Evolutionary conservation across 2,113 vertebrate species (phyloP).

Genomic region (Rousettus leschenaultii): DNA sequence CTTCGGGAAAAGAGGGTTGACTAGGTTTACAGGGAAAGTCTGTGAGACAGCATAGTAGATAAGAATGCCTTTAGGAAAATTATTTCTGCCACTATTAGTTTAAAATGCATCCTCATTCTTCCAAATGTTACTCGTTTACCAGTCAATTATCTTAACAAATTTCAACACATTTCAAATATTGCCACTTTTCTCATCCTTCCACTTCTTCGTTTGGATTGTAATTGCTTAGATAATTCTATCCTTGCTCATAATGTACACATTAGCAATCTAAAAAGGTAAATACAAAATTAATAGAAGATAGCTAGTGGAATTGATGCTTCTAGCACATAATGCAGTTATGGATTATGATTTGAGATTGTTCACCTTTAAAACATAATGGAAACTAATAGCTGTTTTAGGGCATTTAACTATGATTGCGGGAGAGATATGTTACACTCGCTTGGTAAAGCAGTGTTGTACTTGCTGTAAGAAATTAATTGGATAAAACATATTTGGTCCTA

Average conservation of each 20-base stretch:
- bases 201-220: neutral
- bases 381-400: neutral
- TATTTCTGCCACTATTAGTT: neutral
- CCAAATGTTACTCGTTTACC: neutral
- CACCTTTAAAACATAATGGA: neutral
- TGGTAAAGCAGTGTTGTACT: neutral
- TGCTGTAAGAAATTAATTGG: neutral
- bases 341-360: neutral
- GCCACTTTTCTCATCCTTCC: neutral
- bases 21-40: neutral
- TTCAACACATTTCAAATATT: neutral
- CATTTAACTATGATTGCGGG: neutral
- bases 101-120: neutral
- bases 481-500: neutral
- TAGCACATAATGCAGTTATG: neutral
- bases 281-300: neutral
- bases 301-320: neutral
- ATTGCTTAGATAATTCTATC: neutral
- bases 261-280: neutral
- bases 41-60: neutral
- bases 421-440: neutral
- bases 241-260: neutral
- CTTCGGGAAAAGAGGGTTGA: neutral
- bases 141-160: neutral
- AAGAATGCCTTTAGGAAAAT: neutral